These are phyloP conservation scores for Prinia subflava DNA, from an alignment of 2,113 vertebrate species.

Conservation along the genomic window DNA sequence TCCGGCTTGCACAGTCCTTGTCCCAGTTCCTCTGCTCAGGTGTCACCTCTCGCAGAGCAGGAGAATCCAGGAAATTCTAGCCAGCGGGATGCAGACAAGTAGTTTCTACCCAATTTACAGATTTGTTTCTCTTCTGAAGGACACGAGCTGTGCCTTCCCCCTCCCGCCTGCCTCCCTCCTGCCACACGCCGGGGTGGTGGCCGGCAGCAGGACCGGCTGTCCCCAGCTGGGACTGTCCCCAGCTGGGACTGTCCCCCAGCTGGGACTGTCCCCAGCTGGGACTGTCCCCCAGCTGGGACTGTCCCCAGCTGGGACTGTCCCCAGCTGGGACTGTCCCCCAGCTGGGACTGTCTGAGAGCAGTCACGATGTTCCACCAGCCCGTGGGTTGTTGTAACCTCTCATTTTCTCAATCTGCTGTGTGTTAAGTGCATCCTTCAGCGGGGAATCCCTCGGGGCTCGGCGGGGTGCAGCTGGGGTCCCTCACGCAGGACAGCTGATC, in stretches of 20 bases:
- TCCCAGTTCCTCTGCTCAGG: neutral
- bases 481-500: neutral
- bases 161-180: neutral
- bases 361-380: neutral
- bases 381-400: neutral
- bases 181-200: rapidly evolving
- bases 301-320: neutral
- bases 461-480: neutral
- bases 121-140: neutral
- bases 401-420: neutral
- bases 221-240: neutral
- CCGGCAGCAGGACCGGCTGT: rapidly evolving
- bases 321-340: no score
- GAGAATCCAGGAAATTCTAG: neutral
- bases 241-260: neutral
- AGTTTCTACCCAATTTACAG: neutral
- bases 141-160: neutral
- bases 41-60: neutral
- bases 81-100: neutral
- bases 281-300: neutral
- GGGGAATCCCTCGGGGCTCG: neutral
- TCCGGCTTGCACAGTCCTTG: neutral
- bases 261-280: neutral
- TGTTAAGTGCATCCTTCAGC: neutral
- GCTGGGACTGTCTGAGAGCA: neutral